Evolutionary conservation across 2,113 vertebrate species (phyloP).

Genomic region (Scomber scombrus): DNA sequence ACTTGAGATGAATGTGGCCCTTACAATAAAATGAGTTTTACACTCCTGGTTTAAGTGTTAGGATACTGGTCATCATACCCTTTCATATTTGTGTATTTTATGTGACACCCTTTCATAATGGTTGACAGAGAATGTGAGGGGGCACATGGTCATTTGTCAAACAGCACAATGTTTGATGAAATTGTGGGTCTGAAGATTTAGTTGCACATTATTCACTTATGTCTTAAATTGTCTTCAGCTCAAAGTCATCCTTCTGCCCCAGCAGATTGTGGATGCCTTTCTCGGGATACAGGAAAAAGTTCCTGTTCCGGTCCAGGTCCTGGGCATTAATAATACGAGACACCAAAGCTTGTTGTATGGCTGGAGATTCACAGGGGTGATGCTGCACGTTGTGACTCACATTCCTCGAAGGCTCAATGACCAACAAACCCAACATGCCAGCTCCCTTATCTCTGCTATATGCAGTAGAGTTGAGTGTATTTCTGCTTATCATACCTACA

Average conservation of each 20-base stretch:
- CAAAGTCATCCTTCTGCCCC: conserved; percentile 73
- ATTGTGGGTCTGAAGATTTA: background rate
- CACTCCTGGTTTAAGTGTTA: no score
- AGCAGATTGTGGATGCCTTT: conserved; percentile 65
- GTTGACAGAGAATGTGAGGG: background rate
- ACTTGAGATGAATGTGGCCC: no score
- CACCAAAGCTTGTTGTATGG: conserved; percentile 74
- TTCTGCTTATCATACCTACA: background rate
- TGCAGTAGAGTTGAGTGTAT: background rate
- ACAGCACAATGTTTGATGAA: background rate
- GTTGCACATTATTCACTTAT: background rate
- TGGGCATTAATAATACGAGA: conserved; percentile 72
- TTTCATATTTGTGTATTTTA: no score
- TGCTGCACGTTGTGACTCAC: conserved; percentile 81
- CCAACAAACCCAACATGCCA: conserved; percentile 59
- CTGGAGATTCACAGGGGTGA: conserved; percentile 77
- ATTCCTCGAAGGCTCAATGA: conserved; percentile 78
- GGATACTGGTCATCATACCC: no score
- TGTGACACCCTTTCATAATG: background rate
- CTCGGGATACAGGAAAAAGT: conserved; percentile 71
- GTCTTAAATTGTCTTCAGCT: conserved; percentile 46
- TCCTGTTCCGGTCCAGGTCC: conserved; percentile 69
- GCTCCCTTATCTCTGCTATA: background rate
- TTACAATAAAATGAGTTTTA: no score
- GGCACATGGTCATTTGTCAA: background rate